phyloP scores from a whole-genome alignment of 2,888 invertebrate species.

The Agonopterix heracliana region DNA sequence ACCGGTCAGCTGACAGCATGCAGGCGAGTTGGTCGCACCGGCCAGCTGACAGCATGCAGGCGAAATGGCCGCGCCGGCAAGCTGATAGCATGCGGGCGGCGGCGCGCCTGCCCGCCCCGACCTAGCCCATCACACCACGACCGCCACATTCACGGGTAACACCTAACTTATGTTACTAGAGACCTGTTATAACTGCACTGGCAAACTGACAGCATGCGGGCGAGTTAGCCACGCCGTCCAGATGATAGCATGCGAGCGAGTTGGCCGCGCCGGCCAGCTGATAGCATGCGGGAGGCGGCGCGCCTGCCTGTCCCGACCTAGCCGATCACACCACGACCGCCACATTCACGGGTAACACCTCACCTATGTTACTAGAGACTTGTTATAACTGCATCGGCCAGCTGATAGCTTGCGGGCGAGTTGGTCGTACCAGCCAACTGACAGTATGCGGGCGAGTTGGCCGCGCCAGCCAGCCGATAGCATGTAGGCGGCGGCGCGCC shows the following conservation, averaged over 20 bases:
- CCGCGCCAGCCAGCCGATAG: constrained; percentile 66
- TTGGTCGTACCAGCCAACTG: no score
- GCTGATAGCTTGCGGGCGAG: no score
- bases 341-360: constrained; percentile 69
- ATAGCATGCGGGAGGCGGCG: constrained; percentile 75
- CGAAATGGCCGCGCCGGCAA: constrained; percentile 64
- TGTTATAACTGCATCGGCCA: no score
- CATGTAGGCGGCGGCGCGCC: no score
- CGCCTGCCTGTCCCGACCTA: constrained; percentile 73
- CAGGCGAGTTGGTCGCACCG: no score
- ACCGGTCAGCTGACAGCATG: no score
- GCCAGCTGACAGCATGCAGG: no score
- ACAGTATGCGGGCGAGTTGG: constrained; percentile 61
- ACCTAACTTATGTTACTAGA: constrained; percentile 8
- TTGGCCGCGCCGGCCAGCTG: constrained; percentile 69
- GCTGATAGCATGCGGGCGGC: no score
- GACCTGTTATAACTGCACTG: no score
- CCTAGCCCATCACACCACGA: constrained; percentile 68
- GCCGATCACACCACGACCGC: constrained; percentile 66
- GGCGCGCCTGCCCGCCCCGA: no score
- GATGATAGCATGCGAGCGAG: constrained; percentile 53
- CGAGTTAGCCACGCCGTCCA: no score
- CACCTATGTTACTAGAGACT: constrained; percentile 3
- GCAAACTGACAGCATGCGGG: no score
- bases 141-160: constrained; percentile 68